Evolutionary conservation across 1,140 invertebrate genomes (phyloP).

Genomic region (Delia radicum): DNA sequence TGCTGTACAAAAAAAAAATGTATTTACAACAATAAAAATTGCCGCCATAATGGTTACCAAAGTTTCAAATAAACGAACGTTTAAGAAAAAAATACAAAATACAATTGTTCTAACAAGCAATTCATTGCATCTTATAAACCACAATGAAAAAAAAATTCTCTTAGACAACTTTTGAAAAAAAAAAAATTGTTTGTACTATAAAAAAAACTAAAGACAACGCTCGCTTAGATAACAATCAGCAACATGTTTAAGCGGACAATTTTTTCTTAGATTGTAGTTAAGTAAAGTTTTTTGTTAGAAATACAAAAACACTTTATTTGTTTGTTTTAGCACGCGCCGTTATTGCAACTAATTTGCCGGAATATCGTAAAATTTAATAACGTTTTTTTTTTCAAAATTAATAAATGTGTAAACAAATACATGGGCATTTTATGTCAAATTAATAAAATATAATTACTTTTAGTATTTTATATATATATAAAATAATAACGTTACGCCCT

Average conservation of each 20-base stretch:
- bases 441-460: too few species aligned
- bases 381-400: background rate
- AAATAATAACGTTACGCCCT: too few species aligned
- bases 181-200: too few species aligned
- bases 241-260: background rate
- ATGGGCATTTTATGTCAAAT: too few species aligned
- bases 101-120: background rate
- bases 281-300: background rate
- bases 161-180: background rate
- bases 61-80: too few species aligned
- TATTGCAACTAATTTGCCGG: conserved; percentile 1
- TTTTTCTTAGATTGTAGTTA: background rate
- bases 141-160: background rate
- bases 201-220: background rate
- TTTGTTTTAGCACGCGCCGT: background rate
- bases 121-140: background rate
- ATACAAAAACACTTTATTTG: background rate
- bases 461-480: too few species aligned
- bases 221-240: background rate
- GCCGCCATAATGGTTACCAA: background rate
- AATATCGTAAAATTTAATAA: background rate
- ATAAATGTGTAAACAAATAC: too few species aligned
- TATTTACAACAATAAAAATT: background rate
- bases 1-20: background rate
- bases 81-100: background rate